Conservation (phyloP, 2,113 vertebrate genomes). For the Poecile atricapillus region DNA sequence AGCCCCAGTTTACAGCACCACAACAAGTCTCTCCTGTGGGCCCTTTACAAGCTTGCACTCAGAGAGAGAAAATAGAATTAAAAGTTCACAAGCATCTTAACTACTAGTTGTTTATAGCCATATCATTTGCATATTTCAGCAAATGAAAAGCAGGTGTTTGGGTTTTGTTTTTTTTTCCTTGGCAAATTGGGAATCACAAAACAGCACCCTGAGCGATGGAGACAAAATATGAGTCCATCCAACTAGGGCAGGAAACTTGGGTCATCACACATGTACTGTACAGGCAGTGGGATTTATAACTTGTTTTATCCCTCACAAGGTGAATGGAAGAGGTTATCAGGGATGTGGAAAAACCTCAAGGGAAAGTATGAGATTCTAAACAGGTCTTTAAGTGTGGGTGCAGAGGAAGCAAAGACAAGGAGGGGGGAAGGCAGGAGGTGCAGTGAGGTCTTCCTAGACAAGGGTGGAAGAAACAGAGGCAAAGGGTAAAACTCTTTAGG, state of each 20-base stretch:
- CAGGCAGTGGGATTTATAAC: neutral
- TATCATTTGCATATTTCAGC: neutral
- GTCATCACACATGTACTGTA: too few species aligned
- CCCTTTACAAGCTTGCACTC: too few species aligned
- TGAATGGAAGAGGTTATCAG: neutral
- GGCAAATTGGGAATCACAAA: neutral
- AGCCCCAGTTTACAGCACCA: neutral
- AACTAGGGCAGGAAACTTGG: neutral
- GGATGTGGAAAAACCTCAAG: neutral
- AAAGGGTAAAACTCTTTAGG: neutral
- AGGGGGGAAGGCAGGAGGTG: neutral
- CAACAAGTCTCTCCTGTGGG: neutral
- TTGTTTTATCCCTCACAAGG: neutral
- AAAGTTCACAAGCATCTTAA: neutral
- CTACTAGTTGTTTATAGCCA: neutral
- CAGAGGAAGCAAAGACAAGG: neutral
- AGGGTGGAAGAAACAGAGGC: neutral
- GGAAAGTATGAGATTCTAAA: neutral
- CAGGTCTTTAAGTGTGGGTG: neutral
- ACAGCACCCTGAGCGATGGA: rapidly evolving
- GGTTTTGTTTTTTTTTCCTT: neutral
- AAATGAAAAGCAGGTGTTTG: neutral
- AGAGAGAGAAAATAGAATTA: neutral
- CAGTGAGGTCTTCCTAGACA: neutral
- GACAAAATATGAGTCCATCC: neutral